Percentiles rank a stretch among this genome's conserved stretches.
These are phyloP conservation scores for Charina bottae DNA, from an alignment of 2,113 vertebrate genomes.

Conservation along the genomic window DNA sequence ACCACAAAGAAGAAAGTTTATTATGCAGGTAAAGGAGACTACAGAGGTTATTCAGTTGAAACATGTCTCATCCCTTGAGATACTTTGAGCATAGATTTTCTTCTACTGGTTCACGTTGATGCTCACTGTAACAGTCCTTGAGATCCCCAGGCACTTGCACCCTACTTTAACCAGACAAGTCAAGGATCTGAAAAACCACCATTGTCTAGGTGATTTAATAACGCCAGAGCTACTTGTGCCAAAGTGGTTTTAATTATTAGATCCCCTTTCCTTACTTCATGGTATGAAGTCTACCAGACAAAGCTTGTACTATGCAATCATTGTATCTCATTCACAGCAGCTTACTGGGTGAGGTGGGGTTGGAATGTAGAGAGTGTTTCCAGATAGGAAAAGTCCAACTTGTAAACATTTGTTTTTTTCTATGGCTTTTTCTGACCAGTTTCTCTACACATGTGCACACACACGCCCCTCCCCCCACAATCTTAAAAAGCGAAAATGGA, in stretches of 20 bases:
- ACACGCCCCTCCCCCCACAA: background rate
- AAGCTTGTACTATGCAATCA: background rate
- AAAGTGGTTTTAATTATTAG: background rate
- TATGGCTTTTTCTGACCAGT: background rate
- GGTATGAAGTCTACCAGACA: background rate
- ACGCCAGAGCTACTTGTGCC: background rate
- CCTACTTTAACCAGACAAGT: background rate
- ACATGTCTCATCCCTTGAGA: background rate
- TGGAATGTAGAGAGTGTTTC: background rate
- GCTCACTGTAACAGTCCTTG: background rate
- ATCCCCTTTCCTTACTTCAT: background rate
- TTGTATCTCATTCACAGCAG: background rate
- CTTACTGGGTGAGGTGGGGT: no score
- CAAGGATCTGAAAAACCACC: background rate
- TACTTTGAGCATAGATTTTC: background rate
- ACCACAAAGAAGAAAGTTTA: conserved; percentile 65
- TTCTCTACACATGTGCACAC: background rate
- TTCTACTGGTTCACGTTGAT: background rate
- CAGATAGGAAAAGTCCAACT: background rate
- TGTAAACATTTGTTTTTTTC: background rate
- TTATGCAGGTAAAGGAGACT: conserved; percentile 67
- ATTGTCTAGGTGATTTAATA: background rate
- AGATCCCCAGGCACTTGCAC: background rate
- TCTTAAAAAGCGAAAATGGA: background rate
- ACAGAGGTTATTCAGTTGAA: background rate